phyloP scores from a whole-genome alignment of 2,888 invertebrate genomes.

The Acronicta leporina region DNA sequence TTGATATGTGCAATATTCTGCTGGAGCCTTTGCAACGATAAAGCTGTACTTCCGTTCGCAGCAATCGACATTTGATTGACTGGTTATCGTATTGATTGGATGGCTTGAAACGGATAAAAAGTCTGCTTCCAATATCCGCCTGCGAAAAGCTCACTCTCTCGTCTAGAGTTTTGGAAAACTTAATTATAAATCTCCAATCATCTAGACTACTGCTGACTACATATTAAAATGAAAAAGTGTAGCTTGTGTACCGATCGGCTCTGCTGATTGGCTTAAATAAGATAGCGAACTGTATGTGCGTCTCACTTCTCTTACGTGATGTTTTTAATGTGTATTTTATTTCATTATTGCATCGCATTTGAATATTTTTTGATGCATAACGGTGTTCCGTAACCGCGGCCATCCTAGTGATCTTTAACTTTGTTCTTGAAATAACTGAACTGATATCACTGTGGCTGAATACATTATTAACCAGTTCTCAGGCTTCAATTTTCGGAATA shows the following conservation, averaged over 20 bases:
- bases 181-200: slow-evolving; percentile 43
- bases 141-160: slow-evolving; percentile 27
- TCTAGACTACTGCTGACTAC: slow-evolving; percentile 14
- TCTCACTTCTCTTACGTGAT: too few species aligned
- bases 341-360: too few species aligned
- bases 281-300: too few species aligned
- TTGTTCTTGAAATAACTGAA: too few species aligned
- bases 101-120: slow-evolving; percentile 47
- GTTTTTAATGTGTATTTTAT: too few species aligned
- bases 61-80: slow-evolving; percentile 54
- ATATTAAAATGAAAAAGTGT: slow-evolving; percentile 28
- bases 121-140: slow-evolving; percentile 47
- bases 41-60: slow-evolving; percentile 35
- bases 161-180: slow-evolving; percentile 45
- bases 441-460: too few species aligned
- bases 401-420: too few species aligned
- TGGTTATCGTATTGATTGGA: slow-evolving; percentile 47
- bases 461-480: too few species aligned
- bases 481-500: too few species aligned
- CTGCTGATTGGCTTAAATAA: slow-evolving; percentile 21
- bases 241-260: slow-evolving; percentile 2
- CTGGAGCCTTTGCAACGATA: slow-evolving; percentile 28
- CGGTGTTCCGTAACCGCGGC: too few species aligned
- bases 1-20: neutral
- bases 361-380: too few species aligned